Conservation (phyloP, 2,113 vertebrate species). For the Elanoides forficatus region DNA sequence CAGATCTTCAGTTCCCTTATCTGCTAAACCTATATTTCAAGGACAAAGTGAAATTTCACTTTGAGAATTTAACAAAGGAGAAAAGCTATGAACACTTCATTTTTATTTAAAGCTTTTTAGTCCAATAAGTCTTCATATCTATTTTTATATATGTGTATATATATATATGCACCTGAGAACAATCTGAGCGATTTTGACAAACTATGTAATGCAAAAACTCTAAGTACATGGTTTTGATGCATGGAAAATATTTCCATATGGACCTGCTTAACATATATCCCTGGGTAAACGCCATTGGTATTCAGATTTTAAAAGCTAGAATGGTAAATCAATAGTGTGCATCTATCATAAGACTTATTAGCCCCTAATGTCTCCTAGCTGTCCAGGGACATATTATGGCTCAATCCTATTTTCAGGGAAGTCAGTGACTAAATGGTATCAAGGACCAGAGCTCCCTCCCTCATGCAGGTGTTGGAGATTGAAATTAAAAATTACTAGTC, state of each 20-base stretch:
- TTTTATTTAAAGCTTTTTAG: neutral
- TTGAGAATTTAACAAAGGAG: neutral
- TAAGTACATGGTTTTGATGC: neutral
- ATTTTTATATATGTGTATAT: neutral
- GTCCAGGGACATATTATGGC: neutral
- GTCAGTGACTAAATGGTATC: neutral
- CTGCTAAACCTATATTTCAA: neutral
- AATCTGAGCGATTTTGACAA: neutral
- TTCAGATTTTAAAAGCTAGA: constrained; percentile 6
- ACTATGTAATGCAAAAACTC: neutral
- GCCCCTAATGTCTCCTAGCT: neutral
- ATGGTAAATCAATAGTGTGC: neutral
- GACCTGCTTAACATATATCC: neutral
- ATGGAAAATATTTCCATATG: constrained; percentile 26
- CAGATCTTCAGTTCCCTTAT: neutral
- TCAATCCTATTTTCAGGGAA: neutral
- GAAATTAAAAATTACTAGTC: constrained; percentile 8
- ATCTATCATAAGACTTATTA: constrained; percentile 38
- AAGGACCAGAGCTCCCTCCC: neutral
- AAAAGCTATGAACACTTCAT: neutral
- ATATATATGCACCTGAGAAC: neutral
- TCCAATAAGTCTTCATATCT: neutral
- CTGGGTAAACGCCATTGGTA: neutral
- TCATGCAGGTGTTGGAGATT: constrained; percentile 11
- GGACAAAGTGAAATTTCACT: neutral